phyloP scores from a whole-genome alignment of 2,113 vertebrate genomes.

The Prunella fulvescens region DNA sequence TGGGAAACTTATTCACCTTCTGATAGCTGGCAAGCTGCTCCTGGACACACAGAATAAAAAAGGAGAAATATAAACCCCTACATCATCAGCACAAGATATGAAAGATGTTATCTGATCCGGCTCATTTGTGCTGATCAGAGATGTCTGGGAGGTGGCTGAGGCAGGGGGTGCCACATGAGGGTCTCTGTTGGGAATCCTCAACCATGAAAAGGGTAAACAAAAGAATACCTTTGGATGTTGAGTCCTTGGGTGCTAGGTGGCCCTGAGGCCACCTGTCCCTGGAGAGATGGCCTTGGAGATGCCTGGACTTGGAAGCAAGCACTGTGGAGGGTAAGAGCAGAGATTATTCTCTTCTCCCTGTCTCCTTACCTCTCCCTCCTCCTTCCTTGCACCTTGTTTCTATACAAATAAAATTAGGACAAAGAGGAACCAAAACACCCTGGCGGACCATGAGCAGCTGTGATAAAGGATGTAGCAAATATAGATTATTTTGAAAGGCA shows the following conservation, averaged over 20 bases:
- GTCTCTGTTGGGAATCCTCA: fast-evolving
- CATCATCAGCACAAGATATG: background rate
- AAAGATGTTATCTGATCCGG: background rate
- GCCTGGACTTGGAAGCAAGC: background rate
- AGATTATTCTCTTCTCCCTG: background rate
- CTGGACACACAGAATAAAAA: background rate
- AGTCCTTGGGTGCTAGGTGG: background rate
- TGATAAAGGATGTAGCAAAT: background rate
- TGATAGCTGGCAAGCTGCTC: background rate
- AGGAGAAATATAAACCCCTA: background rate
- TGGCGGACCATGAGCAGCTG: background rate
- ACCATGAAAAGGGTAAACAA: background rate
- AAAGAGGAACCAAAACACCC: background rate
- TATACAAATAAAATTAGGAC: background rate
- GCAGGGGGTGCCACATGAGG: background rate
- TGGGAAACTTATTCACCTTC: background rate
- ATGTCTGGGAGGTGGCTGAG: background rate
- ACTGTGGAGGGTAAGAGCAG: fast-evolving
- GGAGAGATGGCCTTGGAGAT: background rate
- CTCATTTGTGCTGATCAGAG: fast-evolving
- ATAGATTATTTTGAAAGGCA: background rate
- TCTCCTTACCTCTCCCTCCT: background rate
- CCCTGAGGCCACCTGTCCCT: background rate
- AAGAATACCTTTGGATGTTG: background rate
- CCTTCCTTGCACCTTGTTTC: background rate